Evolutionary conservation across 1,140 invertebrate genomes (phyloP).

Genomic region (Pseudomyrmex dendroicus): DNA sequence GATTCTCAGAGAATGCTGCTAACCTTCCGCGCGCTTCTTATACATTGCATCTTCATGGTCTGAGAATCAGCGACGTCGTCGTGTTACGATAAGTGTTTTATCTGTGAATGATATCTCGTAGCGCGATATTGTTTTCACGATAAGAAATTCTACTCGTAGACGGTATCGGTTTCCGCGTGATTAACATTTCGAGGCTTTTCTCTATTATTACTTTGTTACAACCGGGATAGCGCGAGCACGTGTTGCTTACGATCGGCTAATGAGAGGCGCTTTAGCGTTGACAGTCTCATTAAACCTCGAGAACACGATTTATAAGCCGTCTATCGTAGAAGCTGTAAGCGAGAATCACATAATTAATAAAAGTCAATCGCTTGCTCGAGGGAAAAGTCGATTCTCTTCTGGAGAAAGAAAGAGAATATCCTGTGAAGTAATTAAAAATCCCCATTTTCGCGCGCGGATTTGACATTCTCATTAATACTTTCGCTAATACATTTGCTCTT

Average conservation of each 20-base stretch:
- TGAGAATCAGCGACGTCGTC: constrained; percentile 28
- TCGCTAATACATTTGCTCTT: background rate
- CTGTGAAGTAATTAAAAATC: constrained; percentile 44
- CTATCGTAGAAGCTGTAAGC: constrained; percentile 27
- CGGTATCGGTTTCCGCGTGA: background rate
- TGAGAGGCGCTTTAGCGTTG: constrained; percentile 48
- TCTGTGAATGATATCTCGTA: background rate
- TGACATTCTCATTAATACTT: constrained; percentile 40
- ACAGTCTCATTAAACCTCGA: constrained; percentile 55
- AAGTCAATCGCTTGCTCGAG: constrained; percentile 25
- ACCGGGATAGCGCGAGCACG: constrained; percentile 33
- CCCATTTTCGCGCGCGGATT: constrained; percentile 25
- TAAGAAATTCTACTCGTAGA: background rate
- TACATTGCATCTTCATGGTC: constrained; percentile 50
- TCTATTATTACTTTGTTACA: constrained; percentile 25
- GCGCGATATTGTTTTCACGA: background rate
- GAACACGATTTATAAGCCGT: constrained; percentile 47
- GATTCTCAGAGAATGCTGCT: background rate
- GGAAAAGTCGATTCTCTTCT: background rate
- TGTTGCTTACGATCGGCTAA: constrained; percentile 53
- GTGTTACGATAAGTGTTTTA: background rate
- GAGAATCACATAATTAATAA: constrained; percentile 60
- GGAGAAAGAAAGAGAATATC: background rate
- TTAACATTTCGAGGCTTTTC: background rate
- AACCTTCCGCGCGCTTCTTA: background rate